A percentile compares a stretch with the other conserved stretches of the same genome.
Conservation (phyloP, 2,888 invertebrate genomes). For the Adelphocoris suturalis region DNA sequence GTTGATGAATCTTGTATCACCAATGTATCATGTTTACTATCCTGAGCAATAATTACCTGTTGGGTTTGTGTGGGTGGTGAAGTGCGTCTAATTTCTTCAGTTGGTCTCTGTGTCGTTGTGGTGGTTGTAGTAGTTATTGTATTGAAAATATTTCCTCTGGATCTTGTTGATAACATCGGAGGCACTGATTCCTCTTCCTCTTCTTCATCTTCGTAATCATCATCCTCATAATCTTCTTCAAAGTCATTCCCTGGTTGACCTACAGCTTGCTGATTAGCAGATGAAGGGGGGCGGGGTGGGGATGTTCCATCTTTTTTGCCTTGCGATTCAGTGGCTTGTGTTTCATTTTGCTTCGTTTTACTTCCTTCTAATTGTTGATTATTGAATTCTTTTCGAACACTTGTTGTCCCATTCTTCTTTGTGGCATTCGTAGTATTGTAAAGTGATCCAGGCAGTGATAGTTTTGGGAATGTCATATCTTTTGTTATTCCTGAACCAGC, state of each 20-base stretch:
- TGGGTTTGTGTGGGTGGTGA: slow-evolving; percentile 82
- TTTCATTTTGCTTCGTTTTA: neutral
- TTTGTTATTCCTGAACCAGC: slow-evolving; percentile 84
- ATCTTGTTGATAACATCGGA: slow-evolving; percentile 69
- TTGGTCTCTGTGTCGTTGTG: slow-evolving; percentile 79
- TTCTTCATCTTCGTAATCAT: slow-evolving; percentile 83
- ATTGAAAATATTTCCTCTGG: slow-evolving; percentile 52
- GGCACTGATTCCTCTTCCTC: slow-evolving; percentile 77
- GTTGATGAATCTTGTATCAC: slow-evolving; percentile 82
- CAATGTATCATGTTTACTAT: slow-evolving; percentile 82
- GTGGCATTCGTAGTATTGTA: slow-evolving; percentile 60
- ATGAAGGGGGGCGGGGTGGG: neutral
- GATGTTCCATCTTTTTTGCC: slow-evolving; percentile 36
- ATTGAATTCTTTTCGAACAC: slow-evolving; percentile 52
- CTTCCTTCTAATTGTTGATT: slow-evolving; percentile 43
- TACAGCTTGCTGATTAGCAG: neutral
- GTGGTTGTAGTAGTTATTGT: slow-evolving; percentile 76
- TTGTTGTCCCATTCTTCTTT: slow-evolving; percentile 23
- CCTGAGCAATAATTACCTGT: slow-evolving; percentile 82
- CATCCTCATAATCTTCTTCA: slow-evolving; percentile 81
- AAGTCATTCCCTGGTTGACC: slow-evolving; percentile 73
- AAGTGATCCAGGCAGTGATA: slow-evolving; percentile 71
- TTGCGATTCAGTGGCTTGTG: neutral
- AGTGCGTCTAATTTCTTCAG: slow-evolving; percentile 76
- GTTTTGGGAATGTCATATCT: slow-evolving; percentile 72